Percentiles rank a stretch among this genome's conserved stretches.
These are phyloP conservation scores for Eristalis pertinax DNA, from an alignment of 2,888 invertebrate genomes.

Conservation along the genomic window DNA sequence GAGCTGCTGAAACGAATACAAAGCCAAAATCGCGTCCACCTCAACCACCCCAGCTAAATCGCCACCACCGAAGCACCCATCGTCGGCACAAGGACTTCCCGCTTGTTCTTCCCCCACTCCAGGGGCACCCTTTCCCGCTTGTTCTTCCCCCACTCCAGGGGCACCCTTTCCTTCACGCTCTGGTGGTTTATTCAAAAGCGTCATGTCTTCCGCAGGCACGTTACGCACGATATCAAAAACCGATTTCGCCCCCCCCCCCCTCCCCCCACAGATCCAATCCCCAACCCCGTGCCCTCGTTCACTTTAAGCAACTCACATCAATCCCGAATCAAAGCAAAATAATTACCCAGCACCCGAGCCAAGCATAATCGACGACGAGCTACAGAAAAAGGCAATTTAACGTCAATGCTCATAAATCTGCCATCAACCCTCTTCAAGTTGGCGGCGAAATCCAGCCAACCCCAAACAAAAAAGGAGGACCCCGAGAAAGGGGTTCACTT, in stretches of 20 bases:
- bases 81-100: too few species aligned
- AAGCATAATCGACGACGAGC: conserved; percentile 7
- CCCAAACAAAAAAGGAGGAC: background rate
- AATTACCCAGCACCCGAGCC: conserved; percentile 38
- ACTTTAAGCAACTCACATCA: conserved; percentile 32
- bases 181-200: too few species aligned
- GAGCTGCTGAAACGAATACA: too few species aligned
- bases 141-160: too few species aligned
- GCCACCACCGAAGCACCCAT: too few species aligned
- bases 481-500: conserved; percentile 12
- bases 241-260: background rate
- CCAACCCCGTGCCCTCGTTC: background rate
- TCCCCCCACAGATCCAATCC: background rate
- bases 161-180: too few species aligned
- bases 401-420: conserved; percentile 32
- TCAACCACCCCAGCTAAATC: too few species aligned
- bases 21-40: too few species aligned
- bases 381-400: conserved; percentile 37
- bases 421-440: conserved; percentile 27
- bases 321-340: conserved; percentile 62
- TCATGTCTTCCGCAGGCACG: background rate
- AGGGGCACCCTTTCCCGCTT: too few species aligned
- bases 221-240: background rate
- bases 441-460: conserved; percentile 6
- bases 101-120: too few species aligned